Percentiles rank a stretch among this genome's conserved stretches.
phyloP scores from a whole-genome alignment of 2,888 invertebrate genomes.

The Sussaba pulchella region DNA sequence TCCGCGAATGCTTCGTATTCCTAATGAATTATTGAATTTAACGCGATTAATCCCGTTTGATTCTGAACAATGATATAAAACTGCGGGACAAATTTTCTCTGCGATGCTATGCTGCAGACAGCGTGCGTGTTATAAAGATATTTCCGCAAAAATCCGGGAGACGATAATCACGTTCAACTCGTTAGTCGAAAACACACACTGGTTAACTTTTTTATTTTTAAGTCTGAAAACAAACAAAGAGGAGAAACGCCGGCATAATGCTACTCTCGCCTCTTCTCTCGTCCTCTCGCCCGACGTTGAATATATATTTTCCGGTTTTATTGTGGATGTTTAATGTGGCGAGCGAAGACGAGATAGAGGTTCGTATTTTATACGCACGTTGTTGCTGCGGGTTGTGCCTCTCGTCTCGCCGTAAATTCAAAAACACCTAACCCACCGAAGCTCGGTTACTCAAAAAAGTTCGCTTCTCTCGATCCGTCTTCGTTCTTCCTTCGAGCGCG shows the following conservation, averaged over 20 bases:
- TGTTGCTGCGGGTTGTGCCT: constrained; percentile 19
- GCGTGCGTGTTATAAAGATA: constrained; percentile 18
- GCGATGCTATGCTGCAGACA: background rate
- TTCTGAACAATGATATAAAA: background rate
- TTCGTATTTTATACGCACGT: background rate
- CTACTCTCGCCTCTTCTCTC: constrained; percentile 24
- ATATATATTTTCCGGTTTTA: constrained; percentile 65
- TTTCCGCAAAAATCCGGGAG: constrained; percentile 15
- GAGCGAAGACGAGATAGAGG: constrained; percentile 70
- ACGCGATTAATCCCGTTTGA: background rate
- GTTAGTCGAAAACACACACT: constrained; percentile 40
- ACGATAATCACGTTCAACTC: constrained; percentile 33
- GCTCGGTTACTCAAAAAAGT: constrained; percentile 23
- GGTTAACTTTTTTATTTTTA: constrained; percentile 4
- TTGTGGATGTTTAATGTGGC: constrained; percentile 71
- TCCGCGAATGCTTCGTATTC: background rate
- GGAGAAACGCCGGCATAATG: constrained; percentile 56
- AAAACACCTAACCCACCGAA: constrained; percentile 21
- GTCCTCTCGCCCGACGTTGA: constrained; percentile 6
- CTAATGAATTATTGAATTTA: background rate
- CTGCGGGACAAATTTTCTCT: background rate
- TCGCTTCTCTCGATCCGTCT: constrained; percentile 17
- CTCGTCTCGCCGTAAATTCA: constrained; percentile 16
- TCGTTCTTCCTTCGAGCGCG: constrained; percentile 26
- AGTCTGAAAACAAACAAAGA: constrained; percentile 41